phyloP scores from a whole-genome alignment of 2,888 invertebrate species.

The Temnothorax ravouxi region DNA sequence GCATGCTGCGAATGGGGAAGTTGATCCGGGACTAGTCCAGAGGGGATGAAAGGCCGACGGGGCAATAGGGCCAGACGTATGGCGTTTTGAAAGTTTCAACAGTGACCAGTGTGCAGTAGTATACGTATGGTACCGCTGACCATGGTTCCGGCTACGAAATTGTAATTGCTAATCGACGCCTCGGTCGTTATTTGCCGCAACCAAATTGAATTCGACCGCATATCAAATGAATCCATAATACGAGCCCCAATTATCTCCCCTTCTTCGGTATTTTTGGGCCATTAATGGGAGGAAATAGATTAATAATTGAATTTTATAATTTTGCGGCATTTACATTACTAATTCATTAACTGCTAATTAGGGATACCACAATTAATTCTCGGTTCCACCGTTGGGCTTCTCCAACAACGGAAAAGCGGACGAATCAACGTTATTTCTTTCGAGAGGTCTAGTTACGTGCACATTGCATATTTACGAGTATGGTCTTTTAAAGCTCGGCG shows the following conservation, averaged over 20 bases:
- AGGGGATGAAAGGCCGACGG: slow-evolving; percentile 22
- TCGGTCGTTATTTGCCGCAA: slow-evolving; percentile 62
- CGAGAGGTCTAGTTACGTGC: not conserved
- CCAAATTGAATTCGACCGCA: slow-evolving; percentile 66
- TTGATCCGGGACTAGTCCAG: not conserved
- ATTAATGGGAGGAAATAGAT: slow-evolving; percentile 24
- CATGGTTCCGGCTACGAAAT: slow-evolving; percentile 52
- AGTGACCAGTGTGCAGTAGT: slow-evolving; percentile 25
- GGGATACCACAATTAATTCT: slow-evolving; percentile 36
- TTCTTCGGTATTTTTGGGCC: slow-evolving; percentile 17
- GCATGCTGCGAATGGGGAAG: slow-evolving; percentile 58
- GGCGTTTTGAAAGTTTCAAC: slow-evolving; percentile 70
- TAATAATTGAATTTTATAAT: slow-evolving; percentile 48
- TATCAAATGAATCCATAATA: slow-evolving; percentile 49
- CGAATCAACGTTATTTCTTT: slow-evolving; percentile 7
- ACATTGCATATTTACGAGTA: slow-evolving; percentile 53
- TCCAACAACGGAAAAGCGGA: not conserved
- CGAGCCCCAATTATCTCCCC: not conserved
- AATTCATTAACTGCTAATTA: slow-evolving; percentile 35
- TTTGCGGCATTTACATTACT: slow-evolving; percentile 2
- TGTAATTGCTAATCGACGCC: slow-evolving; percentile 74
- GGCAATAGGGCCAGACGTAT: slow-evolving; percentile 5
- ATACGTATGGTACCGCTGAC: slow-evolving; percentile 41
- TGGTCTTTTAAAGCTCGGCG: slow-evolving; percentile 40
- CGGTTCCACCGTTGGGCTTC: not conserved